A percentile compares a stretch with the other conserved stretches of the same genome.
phyloP scores from a whole-genome alignment of 2,113 vertebrate genomes.

The Hoplias malabaricus region DNA sequence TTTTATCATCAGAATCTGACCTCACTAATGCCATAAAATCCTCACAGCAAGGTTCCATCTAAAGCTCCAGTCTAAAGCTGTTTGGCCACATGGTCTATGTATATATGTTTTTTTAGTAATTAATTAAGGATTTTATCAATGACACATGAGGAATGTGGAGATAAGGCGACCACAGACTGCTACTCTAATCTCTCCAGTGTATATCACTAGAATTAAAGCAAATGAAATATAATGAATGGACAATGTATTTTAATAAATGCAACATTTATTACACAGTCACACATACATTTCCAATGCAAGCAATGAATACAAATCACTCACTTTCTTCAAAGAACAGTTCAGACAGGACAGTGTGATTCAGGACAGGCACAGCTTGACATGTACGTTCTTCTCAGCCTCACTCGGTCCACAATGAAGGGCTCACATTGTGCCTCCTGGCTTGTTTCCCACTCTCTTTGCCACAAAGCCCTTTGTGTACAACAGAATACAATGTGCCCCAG shows the following conservation, averaged over 20 bases:
- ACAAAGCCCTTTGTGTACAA: not conserved
- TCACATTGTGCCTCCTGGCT: constrained; percentile 5
- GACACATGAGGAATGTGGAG: too few relatives aligned
- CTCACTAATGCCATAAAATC: too few relatives aligned
- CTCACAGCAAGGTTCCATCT: too few relatives aligned
- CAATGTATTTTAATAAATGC: not conserved
- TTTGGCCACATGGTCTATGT: too few relatives aligned
- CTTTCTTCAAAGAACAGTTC: not conserved
- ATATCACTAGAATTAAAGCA: not conserved
- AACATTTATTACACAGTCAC: constrained; percentile 8
- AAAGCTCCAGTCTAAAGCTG: too few relatives aligned
- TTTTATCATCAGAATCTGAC: too few relatives aligned
- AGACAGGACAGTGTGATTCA: not conserved
- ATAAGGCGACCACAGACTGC: not conserved
- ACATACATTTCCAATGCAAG: not conserved
- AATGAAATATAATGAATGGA: not conserved
- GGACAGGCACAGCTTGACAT: not conserved
- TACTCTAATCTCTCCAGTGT: not conserved
- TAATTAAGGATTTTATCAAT: too few relatives aligned
- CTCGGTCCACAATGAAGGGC: constrained; percentile 3
- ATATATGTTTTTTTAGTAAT: too few relatives aligned
- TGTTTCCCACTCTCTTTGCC: not conserved
- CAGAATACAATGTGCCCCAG: not conserved
- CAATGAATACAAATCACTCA: not conserved
- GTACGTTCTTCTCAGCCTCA: not conserved